These are phyloP conservation scores for Nasua narica DNA, from an alignment of 2,797 vertebrate species.

Conservation along the genomic window DNA sequence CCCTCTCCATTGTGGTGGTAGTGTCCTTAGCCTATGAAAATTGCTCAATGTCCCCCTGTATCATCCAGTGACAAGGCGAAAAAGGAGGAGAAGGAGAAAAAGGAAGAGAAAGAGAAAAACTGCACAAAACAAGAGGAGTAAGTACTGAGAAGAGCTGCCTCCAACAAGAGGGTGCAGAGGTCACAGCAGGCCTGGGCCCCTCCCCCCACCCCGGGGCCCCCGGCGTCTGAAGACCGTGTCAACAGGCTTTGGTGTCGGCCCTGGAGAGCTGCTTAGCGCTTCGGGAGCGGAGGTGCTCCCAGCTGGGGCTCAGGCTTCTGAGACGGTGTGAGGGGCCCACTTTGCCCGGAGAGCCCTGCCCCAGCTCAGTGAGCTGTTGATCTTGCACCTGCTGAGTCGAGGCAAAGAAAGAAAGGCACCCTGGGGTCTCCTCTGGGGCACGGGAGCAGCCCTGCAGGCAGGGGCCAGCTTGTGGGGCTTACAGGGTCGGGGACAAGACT, in stretches of 20 bases:
- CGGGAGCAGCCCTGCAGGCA: background rate
- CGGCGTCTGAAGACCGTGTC: accelerated
- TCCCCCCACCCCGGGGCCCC: background rate
- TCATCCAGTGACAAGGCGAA: slow-evolving; percentile 85
- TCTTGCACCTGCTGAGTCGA: background rate
- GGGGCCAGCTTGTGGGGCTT: background rate
- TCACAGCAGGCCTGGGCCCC: background rate
- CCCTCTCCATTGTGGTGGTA: background rate
- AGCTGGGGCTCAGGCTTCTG: background rate
- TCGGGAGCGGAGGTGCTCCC: background rate
- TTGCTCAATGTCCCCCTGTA: slow-evolving; percentile 68
- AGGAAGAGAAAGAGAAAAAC: slow-evolving; percentile 82
- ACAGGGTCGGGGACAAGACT: background rate
- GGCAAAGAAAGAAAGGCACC: background rate
- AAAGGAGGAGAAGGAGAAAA: slow-evolving; percentile 85
- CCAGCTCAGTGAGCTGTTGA: background rate
- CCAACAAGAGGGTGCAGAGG: background rate
- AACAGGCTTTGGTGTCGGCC: background rate
- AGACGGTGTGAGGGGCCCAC: background rate
- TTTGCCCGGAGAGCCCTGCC: background rate
- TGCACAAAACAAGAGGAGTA: slow-evolving; percentile 86
- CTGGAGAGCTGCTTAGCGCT: background rate
- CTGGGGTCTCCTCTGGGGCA: accelerated
- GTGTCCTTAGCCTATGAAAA: background rate
- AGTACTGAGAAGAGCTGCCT: slow-evolving; percentile 81